phyloP scores from a whole-genome alignment of 1,140 invertebrate genomes.

The Temnothorax curvispinosus region DNA sequence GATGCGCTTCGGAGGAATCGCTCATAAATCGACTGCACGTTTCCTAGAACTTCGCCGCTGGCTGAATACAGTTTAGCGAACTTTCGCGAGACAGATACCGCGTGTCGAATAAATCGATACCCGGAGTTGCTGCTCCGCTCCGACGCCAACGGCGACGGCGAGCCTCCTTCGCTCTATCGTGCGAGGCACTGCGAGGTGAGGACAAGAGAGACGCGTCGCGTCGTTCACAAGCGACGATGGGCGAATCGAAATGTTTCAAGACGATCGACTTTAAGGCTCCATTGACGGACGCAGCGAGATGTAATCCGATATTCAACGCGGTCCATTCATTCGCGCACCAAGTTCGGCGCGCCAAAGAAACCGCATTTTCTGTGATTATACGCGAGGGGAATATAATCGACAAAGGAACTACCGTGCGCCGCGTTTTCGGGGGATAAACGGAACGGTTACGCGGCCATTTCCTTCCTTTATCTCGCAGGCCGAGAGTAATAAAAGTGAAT shows the following conservation, averaged over 20 bases:
- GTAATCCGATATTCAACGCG: slow-evolving; percentile 42
- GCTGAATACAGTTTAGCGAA: slow-evolving; percentile 43
- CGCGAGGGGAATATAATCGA: background rate
- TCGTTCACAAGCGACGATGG: background rate
- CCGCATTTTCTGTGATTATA: background rate
- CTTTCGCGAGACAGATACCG: slow-evolving; percentile 30
- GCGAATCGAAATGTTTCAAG: slow-evolving; percentile 3
- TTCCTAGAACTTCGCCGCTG: slow-evolving; percentile 20
- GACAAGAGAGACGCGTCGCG: background rate
- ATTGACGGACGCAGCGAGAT: background rate
- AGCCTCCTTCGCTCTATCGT: background rate
- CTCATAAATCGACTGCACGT: background rate
- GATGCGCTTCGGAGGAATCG: background rate
- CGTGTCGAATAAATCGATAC: slow-evolving; percentile 39
- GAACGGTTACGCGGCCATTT: no score
- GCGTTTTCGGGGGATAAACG: background rate
- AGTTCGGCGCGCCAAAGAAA: background rate
- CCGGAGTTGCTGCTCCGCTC: background rate
- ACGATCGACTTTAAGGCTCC: slow-evolving; percentile 25
- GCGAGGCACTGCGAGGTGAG: background rate
- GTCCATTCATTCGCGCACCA: slow-evolving; percentile 32
- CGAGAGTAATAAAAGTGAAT: slow-evolving; percentile 5
- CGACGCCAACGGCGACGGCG: background rate
- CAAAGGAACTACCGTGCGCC: background rate
- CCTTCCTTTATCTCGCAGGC: background rate